Percentiles rank a stretch among this genome's conserved stretches.
Conservation (phyloP, 23 tunicate species). For the Diplosoma virens region DNA sequence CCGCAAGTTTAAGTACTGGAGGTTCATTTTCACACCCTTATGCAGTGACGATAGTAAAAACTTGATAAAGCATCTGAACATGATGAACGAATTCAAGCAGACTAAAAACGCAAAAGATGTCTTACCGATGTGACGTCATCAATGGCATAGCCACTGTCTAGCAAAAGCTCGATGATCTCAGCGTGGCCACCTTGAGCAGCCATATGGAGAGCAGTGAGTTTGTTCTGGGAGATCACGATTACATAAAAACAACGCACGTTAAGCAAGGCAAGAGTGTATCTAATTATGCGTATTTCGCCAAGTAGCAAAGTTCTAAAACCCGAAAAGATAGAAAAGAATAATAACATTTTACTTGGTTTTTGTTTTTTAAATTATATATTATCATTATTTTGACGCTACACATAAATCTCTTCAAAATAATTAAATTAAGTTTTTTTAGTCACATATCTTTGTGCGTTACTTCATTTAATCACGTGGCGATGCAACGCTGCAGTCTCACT, state of each 20-base stretch:
- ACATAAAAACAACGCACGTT: background rate
- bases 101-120: background rate
- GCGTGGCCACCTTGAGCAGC: constrained; percentile 93
- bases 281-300: too few species aligned
- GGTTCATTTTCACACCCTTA: background rate
- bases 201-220: constrained; percentile 94
- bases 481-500: too few species aligned
- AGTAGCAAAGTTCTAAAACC: too few species aligned
- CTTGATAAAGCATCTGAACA: background rate
- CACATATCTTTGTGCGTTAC: too few species aligned
- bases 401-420: too few species aligned
- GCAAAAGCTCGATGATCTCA: constrained; percentile 53
- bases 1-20: background rate
- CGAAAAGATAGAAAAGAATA: too few species aligned
- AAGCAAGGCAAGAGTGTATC: too few species aligned
- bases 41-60: background rate
- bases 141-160: constrained; percentile 54
- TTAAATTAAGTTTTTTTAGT: too few species aligned
- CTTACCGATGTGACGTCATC: constrained; percentile 87
- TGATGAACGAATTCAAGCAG: background rate
- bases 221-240: constrained; percentile 54
- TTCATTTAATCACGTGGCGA: too few species aligned
- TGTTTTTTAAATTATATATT: too few species aligned
- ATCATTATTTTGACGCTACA: too few species aligned
- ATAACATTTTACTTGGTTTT: too few species aligned